Conservation (phyloP, 2,888 invertebrate species). For the Drosophila borealis region DNA sequence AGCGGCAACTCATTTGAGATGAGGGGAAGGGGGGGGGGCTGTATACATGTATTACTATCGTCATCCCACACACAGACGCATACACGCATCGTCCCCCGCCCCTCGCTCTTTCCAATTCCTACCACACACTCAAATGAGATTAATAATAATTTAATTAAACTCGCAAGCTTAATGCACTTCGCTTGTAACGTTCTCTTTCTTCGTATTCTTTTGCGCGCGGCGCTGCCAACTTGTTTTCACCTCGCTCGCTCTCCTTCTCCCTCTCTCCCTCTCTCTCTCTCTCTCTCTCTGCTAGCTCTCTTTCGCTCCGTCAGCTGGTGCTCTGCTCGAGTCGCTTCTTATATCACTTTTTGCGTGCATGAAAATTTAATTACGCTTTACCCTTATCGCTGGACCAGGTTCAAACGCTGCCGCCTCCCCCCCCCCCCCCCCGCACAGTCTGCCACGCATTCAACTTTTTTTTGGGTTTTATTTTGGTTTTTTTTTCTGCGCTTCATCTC, state of each 20-base stretch:
- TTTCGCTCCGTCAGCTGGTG: background rate
- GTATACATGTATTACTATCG: too few relatives aligned
- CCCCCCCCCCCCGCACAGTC: slow-evolving; percentile 7
- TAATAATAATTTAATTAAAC: slow-evolving; percentile 81
- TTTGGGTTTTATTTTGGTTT: slow-evolving; percentile 16
- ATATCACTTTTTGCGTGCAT: slow-evolving; percentile 31
- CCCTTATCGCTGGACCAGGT: slow-evolving; percentile 58
- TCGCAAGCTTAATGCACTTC: slow-evolving; percentile 76
- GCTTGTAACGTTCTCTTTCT: slow-evolving; percentile 50
- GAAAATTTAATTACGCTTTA: slow-evolving; percentile 71
- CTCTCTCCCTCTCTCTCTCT: background rate
- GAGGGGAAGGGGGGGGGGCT: too few relatives aligned
- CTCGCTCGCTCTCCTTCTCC: background rate
- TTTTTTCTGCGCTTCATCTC: background rate
- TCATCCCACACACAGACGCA: too few relatives aligned
- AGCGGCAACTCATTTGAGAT: too few relatives aligned
- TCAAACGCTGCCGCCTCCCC: slow-evolving; percentile 2
- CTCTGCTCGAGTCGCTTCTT: slow-evolving; percentile 5
- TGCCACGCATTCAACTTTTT: slow-evolving; percentile 20
- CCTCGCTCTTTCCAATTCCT: too few relatives aligned
- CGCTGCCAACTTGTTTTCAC: slow-evolving; percentile 37
- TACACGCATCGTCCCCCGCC: too few relatives aligned
- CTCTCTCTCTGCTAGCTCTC: background rate
- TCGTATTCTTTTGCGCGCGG: slow-evolving; percentile 6
- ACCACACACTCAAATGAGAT: slow-evolving; percentile 63